Percentiles rank a stretch among this genome's conserved stretches.
Evolutionary conservation across 92 coral and sea anemone genomes (phyloP).

Genomic region (Pocillopora grandis): DNA sequence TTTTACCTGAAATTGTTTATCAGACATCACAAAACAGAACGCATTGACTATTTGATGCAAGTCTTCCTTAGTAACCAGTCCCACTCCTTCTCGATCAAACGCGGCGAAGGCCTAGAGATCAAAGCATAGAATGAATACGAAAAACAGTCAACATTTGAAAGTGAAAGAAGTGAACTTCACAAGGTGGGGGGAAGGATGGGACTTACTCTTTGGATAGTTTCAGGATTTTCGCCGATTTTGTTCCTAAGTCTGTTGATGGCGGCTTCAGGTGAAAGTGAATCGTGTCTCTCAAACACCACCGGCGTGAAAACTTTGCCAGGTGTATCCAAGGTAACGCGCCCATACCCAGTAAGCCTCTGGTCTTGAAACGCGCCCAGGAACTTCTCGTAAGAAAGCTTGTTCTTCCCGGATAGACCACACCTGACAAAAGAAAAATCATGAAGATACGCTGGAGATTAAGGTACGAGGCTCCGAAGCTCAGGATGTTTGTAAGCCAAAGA

Average conservation of each 20-base stretch:
- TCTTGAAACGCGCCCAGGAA: slow-evolving; percentile 88
- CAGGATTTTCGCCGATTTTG: slow-evolving; percentile 70
- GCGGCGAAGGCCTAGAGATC: slow-evolving; percentile 77
- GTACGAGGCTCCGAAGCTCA: too few relatives aligned
- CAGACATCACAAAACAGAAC: slow-evolving; percentile 81
- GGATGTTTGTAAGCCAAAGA: too few relatives aligned
- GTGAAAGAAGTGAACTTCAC: background rate
- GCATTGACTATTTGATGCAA: slow-evolving; percentile 87
- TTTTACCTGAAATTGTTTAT: slow-evolving; percentile 79
- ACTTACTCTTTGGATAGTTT: slow-evolving; percentile 70
- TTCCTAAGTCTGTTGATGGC: slow-evolving; percentile 77
- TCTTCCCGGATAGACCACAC: slow-evolving; percentile 78
- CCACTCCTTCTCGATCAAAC: slow-evolving; percentile 74
- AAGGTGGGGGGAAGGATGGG: background rate
- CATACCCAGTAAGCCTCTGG: slow-evolving; percentile 76
- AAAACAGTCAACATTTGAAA: background rate
- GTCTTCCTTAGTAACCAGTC: slow-evolving; percentile 67
- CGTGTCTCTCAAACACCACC: slow-evolving; percentile 77
- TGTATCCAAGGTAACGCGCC: slow-evolving; percentile 85
- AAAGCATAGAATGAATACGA: background rate
- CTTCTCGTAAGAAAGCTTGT: slow-evolving; percentile 82
- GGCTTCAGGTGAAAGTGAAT: slow-evolving; percentile 68
- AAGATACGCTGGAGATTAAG: background rate
- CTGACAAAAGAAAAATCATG: slow-evolving; percentile 21
- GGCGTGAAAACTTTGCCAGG: slow-evolving; percentile 62